A percentile compares a stretch with the other conserved stretches of the same genome.
Evolutionary conservation across 2,113 vertebrate species (phyloP).

Genomic region (Lasiurus cinereus): DNA sequence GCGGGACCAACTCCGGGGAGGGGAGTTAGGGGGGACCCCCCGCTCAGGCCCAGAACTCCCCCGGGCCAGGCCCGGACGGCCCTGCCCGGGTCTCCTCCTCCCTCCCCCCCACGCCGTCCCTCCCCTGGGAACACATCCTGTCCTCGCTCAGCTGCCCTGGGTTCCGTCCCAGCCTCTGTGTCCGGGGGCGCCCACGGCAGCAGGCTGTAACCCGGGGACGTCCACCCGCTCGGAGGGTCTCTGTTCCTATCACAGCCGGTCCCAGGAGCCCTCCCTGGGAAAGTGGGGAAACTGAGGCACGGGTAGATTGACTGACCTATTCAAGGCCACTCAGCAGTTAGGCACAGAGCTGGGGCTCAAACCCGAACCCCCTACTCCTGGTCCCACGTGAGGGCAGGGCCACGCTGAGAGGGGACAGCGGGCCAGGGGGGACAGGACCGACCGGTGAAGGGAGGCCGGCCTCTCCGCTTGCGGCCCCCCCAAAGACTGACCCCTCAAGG

Average conservation of each 20-base stretch:
- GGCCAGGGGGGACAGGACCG: too few species aligned
- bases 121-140: too few species aligned
- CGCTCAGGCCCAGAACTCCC: accelerated
- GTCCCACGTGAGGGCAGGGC: too few species aligned
- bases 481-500: too few species aligned
- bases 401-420: accelerated
- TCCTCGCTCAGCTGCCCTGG: accelerated
- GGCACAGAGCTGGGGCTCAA: not conserved
- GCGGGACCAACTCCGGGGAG: not conserved
- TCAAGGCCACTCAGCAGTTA: too few species aligned
- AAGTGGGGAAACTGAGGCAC: not conserved
- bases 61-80: accelerated
- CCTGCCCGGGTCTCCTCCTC: accelerated
- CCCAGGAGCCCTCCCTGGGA: not conserved
- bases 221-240: accelerated
- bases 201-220: not conserved
- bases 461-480: too few species aligned
- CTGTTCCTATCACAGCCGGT: too few species aligned
- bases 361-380: not conserved
- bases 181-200: accelerated
- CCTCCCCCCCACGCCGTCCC: too few species aligned
- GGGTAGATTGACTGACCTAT: too few species aligned
- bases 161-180: accelerated
- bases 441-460: too few species aligned
- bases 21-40: not conserved